These are phyloP conservation scores for Colinus virginianus DNA, from an alignment of 2,113 vertebrate genomes.

Conservation along the genomic window DNA sequence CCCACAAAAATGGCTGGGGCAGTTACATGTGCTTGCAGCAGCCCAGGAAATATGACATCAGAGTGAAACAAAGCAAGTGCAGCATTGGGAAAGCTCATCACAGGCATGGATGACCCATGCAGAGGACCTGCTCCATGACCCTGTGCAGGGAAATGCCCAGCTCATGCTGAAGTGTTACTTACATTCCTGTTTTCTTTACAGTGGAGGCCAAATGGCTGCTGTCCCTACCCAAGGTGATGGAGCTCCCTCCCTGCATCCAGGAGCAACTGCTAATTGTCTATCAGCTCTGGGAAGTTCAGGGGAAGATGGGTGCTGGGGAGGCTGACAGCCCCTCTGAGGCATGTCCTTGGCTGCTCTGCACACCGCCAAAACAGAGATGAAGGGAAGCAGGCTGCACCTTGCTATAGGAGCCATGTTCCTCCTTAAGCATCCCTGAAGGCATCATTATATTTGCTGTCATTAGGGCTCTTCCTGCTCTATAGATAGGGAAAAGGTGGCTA, in stretches of 20 bases:
- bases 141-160: not conserved
- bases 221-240: rapidly evolving
- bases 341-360: conserved; percentile 20
- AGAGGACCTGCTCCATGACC: not conserved
- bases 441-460: conserved; percentile 59
- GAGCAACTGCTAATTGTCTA: not conserved
- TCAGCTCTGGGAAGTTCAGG: not conserved
- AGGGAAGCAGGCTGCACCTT: conserved; percentile 15
- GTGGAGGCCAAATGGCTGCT: not conserved
- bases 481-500: conserved; percentile 48
- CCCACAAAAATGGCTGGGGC: not conserved
- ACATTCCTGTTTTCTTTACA: not conserved
- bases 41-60: not conserved
- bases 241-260: not conserved
- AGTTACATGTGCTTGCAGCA: conserved; percentile 57
- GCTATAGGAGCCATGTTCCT: not conserved
- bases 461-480: conserved; percentile 12
- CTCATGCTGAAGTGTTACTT: not conserved
- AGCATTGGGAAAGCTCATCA: not conserved
- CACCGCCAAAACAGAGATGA: not conserved
- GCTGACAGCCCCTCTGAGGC: conserved; percentile 37
- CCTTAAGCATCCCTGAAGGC: conserved; percentile 68
- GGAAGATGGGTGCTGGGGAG: not conserved
- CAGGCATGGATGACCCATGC: not conserved
- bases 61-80: not conserved